These are phyloP conservation scores for Melieria picta DNA, from an alignment of 2,888 invertebrate genomes.

Conservation along the genomic window DNA sequence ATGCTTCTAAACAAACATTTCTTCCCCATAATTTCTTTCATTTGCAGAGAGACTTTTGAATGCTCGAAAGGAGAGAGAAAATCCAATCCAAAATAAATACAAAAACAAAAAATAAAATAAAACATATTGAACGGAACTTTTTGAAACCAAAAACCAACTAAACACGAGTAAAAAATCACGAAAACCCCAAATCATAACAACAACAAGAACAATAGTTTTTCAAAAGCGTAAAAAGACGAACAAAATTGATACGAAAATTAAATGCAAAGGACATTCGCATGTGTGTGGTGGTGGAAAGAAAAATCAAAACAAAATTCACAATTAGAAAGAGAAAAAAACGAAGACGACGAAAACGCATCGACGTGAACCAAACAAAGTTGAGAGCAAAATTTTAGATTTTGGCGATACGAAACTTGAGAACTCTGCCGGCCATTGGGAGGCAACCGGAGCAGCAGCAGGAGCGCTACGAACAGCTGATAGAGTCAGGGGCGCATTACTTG, in stretches of 20 bases:
- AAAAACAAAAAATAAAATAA: conserved; percentile 34
- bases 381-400: conserved; percentile 61
- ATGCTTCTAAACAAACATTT: conserved; percentile 18
- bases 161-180: conserved; percentile 35
- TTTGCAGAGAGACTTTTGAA: conserved; percentile 62
- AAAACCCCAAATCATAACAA: conserved; percentile 32
- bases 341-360: conserved; percentile 54
- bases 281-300: conserved; percentile 65
- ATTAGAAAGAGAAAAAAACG: conserved; percentile 65
- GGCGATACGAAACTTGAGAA: conserved; percentile 44
- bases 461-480: conserved; percentile 24
- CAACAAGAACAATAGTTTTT: conserved; percentile 33
- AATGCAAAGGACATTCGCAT: conserved; percentile 65
- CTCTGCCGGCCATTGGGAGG: conserved; percentile 15
- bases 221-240: conserved; percentile 40
- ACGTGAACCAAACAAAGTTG: conserved; percentile 42
- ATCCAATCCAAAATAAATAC: conserved; percentile 40
- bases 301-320: conserved; percentile 64
- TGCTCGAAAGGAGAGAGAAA: conserved; percentile 60
- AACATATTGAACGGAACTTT: conserved; percentile 40
- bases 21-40: conserved; percentile 42
- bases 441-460: conserved; percentile 29
- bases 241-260: conserved; percentile 57
- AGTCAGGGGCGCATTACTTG: conserved; percentile 5
- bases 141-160: conserved; percentile 11